Conservation (phyloP, 2,888 invertebrate species). For the Drosophila nr. medialis region DNA sequence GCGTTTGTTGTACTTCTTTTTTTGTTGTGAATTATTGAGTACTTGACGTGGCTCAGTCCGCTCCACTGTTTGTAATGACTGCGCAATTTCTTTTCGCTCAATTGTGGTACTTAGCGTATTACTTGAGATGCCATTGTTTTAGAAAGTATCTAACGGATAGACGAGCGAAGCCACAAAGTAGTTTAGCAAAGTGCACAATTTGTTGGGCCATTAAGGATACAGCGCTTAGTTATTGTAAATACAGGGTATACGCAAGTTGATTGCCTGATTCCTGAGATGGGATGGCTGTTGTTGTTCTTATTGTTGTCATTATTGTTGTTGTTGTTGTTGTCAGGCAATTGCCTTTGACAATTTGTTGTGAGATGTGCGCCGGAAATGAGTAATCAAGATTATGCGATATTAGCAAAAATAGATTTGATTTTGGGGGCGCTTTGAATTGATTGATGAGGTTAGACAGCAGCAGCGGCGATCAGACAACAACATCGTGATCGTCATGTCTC, state of each 20-base stretch:
- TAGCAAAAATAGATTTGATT: constrained; percentile 76
- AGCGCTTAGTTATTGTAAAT: background rate
- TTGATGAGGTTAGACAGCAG: constrained; percentile 69
- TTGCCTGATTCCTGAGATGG: background rate
- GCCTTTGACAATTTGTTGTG: constrained; percentile 68
- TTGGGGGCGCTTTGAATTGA: constrained; percentile 66
- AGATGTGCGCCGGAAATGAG: constrained; percentile 76
- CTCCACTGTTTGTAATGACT: constrained; percentile 63
- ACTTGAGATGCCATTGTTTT: constrained; percentile 73
- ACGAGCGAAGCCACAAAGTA: constrained; percentile 7
- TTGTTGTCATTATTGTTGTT: constrained; percentile 24
- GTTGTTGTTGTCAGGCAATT: constrained; percentile 50
- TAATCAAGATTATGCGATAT: constrained; percentile 79
- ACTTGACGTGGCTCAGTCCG: constrained; percentile 61
- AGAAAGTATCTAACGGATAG: constrained; percentile 62
- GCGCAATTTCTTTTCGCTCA: constrained; percentile 66
- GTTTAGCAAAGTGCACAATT: constrained; percentile 13
- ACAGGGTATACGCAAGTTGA: constrained; percentile 54
- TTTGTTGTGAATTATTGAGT: constrained; percentile 72
- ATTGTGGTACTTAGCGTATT: constrained; percentile 66
- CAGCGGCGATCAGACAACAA: constrained; percentile 40
- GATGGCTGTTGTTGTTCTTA: constrained; percentile 8
- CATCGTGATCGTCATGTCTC: constrained; percentile 40
- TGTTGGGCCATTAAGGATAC: constrained; percentile 11
- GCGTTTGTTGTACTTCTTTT: constrained; percentile 26